phyloP scores from a whole-genome alignment of 2,797 vertebrate species.

The Thamnophis elegans region DNA sequence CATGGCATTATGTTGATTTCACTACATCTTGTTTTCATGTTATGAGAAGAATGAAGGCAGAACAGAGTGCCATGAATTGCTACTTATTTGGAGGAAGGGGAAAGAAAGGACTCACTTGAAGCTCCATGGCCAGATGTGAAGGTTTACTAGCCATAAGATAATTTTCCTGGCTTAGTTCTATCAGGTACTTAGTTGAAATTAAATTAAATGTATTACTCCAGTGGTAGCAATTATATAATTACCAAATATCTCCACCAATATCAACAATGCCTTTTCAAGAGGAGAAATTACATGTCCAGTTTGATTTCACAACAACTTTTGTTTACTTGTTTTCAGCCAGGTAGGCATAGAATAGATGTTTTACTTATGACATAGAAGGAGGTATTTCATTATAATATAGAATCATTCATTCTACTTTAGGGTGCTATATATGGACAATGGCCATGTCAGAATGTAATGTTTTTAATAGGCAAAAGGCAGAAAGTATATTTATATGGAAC shows the following conservation, averaged over 20 bases:
- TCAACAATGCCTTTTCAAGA: background rate
- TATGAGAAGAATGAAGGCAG: background rate
- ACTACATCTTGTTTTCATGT: background rate
- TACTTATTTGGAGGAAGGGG: background rate
- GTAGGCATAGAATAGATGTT: background rate
- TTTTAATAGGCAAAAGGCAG: background rate
- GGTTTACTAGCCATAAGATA: background rate
- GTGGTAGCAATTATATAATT: background rate
- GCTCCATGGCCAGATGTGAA: background rate
- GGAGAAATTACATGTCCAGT: background rate
- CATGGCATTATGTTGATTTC: background rate
- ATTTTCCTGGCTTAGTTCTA: background rate
- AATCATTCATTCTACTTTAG: background rate
- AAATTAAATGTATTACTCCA: background rate
- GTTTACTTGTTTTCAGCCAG: background rate
- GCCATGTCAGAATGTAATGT: background rate
- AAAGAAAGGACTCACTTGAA: background rate
- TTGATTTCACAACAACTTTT: background rate
- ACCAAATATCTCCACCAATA: background rate
- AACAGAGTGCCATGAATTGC: background rate
- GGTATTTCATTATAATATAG: background rate
- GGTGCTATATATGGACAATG: slow-evolving; percentile 30
- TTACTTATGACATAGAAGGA: background rate
- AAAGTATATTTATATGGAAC: background rate
- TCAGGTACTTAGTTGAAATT: background rate